A percentile compares a stretch with the other conserved stretches of the same genome.
phyloP scores from a whole-genome alignment of 1,140 invertebrate genomes.

The Scaptodrosophila lebanonensis region DNA sequence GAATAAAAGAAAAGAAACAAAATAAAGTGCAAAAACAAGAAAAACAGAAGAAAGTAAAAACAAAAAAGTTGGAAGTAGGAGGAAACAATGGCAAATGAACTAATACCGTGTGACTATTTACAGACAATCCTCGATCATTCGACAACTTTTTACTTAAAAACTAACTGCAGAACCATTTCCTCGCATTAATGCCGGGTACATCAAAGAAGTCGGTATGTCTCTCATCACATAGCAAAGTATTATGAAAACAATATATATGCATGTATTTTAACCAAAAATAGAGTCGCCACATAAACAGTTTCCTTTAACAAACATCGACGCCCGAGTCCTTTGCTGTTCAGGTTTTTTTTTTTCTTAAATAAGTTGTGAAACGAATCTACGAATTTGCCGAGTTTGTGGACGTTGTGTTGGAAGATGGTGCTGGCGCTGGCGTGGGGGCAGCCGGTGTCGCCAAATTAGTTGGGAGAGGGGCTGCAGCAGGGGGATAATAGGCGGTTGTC shows the following conservation, averaged over 20 bases:
- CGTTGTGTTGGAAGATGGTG: constrained; percentile 44
- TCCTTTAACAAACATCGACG: too few relatives aligned
- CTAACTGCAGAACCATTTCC: constrained; percentile 44
- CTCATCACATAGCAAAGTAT: background rate
- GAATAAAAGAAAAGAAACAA: constrained; percentile 60
- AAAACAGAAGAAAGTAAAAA: constrained; percentile 34
- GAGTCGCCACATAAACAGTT: too few relatives aligned
- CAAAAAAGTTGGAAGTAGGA: constrained; percentile 43
- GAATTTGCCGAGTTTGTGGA: constrained; percentile 50
- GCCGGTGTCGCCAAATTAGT: constrained; percentile 51
- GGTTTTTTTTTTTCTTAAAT: too few relatives aligned
- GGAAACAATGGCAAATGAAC: constrained; percentile 68
- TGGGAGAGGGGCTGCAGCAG: constrained; percentile 57
- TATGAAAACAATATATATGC: too few relatives aligned
- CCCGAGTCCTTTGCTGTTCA: too few relatives aligned
- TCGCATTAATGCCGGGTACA: constrained; percentile 26
- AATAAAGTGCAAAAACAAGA: constrained; percentile 27
- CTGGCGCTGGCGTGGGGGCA: constrained; percentile 23
- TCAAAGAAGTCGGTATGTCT: background rate
- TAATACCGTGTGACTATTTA: constrained; percentile 73
- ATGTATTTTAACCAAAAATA: too few relatives aligned
- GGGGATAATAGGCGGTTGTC: constrained; percentile 54
- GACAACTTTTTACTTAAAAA: constrained; percentile 57
- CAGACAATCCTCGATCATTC: constrained; percentile 57
- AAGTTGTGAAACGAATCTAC: constrained; percentile 42